Conservation (phyloP, 2,113 vertebrate species). For the Myiozetetes cayanensis region DNA sequence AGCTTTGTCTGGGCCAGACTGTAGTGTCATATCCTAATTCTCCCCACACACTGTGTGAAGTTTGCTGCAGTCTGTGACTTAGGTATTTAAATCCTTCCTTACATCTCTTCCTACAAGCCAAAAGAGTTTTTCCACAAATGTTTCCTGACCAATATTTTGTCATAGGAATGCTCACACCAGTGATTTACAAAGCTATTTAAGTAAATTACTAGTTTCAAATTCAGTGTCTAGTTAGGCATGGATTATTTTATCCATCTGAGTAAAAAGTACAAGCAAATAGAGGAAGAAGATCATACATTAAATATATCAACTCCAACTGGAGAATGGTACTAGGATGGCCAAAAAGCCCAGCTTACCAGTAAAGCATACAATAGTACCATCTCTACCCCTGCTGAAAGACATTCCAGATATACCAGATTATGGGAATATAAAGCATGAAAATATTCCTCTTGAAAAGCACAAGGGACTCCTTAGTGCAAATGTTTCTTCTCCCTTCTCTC, state of each 20-base stretch:
- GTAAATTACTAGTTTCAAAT: background rate
- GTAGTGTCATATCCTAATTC: accelerated
- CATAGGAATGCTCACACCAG: background rate
- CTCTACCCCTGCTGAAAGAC: background rate
- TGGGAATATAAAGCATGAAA: constrained; percentile 10
- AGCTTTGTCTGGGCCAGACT: background rate
- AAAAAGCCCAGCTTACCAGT: background rate
- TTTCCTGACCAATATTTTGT: background rate
- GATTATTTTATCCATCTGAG: background rate
- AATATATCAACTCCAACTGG: background rate
- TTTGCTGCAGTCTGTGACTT: background rate
- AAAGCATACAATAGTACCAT: background rate
- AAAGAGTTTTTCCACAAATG: background rate
- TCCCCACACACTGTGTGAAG: background rate
- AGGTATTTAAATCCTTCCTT: background rate
- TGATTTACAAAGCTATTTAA: background rate
- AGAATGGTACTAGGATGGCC: background rate
- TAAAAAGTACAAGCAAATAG: background rate
- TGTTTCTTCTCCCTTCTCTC: background rate
- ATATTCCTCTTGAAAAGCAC: constrained; percentile 5
- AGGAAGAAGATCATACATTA: background rate
- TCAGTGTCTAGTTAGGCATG: background rate
- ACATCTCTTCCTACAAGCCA: background rate
- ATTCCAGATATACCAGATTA: background rate
- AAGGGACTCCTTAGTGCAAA: background rate